Evolutionary conservation across 2,113 vertebrate species (phyloP).

Genomic region (Syngnathus typhle): DNA sequence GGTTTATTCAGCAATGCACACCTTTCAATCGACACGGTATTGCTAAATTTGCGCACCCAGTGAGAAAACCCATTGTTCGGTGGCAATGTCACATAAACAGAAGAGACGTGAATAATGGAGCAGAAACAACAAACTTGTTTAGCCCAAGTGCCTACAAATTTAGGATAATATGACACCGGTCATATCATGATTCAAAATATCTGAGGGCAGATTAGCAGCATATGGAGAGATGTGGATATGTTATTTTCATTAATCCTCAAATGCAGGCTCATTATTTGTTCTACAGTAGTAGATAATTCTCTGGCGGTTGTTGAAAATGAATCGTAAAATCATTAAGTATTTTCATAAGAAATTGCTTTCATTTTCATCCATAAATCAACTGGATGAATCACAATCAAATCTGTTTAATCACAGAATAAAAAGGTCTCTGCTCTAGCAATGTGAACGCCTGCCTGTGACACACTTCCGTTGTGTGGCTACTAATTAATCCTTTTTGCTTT

Average conservation of each 20-base stretch:
- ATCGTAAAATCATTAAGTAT: constrained; percentile 56
- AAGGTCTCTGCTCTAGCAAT: constrained; percentile 16
- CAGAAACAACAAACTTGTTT: not conserved
- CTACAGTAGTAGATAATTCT: constrained; percentile 30
- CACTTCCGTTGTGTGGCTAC: constrained; percentile 42
- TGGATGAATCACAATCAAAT: too few species aligned
- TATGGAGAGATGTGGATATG: constrained; percentile 19
- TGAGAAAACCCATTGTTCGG: too few species aligned
- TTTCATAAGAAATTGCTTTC: constrained; percentile 52
- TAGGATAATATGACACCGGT: not conserved
- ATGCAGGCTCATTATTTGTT: constrained; percentile 42
- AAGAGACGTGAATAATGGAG: not conserved
- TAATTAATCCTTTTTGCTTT: constrained; percentile 61
- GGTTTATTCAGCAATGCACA: too few species aligned
- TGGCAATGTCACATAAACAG: too few species aligned
- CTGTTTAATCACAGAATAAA: constrained; percentile 56
- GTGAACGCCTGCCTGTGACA: constrained; percentile 37
- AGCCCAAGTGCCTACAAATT: not conserved
- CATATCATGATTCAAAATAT: constrained; percentile 23
- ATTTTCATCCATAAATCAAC: constrained; percentile 57
- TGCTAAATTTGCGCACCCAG: too few species aligned
- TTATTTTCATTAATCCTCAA: constrained; percentile 41
- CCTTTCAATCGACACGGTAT: too few species aligned
- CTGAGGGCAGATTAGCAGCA: constrained; percentile 36
- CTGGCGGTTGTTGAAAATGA: constrained; percentile 49